Evolutionary conservation across 2,113 vertebrate genomes (phyloP).

Genomic region (Campylomormyrus tamandua): DNA sequence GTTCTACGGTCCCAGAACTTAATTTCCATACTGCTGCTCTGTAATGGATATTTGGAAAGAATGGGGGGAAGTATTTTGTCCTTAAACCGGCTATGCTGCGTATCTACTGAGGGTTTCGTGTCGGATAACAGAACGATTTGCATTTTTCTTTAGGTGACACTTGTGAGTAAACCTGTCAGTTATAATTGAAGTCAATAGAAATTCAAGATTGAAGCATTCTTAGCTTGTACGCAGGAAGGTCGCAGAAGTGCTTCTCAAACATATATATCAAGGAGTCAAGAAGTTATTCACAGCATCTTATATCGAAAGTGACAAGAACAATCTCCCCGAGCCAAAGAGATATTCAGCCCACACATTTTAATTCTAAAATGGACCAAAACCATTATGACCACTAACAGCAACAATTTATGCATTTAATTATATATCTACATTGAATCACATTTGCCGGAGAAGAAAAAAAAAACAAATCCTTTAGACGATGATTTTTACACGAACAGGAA

Average conservation of each 20-base stretch:
- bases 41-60: background rate
- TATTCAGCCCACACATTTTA: background rate
- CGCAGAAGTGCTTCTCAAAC: background rate
- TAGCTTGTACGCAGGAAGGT: background rate
- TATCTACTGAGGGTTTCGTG: background rate
- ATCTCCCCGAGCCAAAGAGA: background rate
- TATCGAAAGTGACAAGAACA: background rate
- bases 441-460: background rate
- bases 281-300: background rate
- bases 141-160: background rate
- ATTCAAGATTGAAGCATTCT: background rate
- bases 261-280: background rate
- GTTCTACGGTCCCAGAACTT: background rate
- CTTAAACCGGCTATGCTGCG: background rate
- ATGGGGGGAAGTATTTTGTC: background rate
- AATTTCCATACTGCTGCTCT: background rate
- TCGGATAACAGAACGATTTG: background rate
- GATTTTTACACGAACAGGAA: slow-evolving; percentile 36
- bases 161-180: background rate
- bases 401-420: background rate
- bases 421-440: background rate
- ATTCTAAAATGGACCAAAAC: background rate
- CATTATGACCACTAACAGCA: background rate
- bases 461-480: slow-evolving; percentile 18
- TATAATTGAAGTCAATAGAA: background rate